Conservation (phyloP, 2,888 invertebrate genomes). For the Dolomedes plantarius region DNA sequence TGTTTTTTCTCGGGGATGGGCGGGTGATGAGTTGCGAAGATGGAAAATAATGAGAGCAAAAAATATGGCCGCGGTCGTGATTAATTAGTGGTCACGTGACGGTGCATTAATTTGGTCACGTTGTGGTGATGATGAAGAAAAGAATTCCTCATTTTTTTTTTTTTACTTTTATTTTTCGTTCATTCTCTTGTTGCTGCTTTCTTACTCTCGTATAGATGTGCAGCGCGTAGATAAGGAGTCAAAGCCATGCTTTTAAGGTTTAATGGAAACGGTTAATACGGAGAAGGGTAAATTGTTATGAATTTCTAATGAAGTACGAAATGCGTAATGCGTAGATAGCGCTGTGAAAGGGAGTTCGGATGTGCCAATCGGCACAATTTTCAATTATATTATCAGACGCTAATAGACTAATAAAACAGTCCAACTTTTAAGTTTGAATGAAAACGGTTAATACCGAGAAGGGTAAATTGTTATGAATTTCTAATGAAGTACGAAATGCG, state of each 20-base stretch:
- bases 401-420: no score
- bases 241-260: background rate
- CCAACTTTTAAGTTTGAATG: no score
- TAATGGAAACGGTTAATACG: background rate
- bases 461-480: no score
- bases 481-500: no score
- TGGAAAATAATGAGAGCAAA: conserved; percentile 9
- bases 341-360: no score
- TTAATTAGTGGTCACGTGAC: conserved; percentile 66
- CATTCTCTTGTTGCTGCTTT: background rate
- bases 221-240: background rate
- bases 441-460: no score
- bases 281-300: background rate
- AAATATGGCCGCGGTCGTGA: conserved; percentile 34
- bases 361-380: no score
- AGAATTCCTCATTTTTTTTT: background rate
- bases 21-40: conserved; percentile 65
- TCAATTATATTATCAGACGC: no score
- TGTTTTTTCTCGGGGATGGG: conserved; percentile 31
- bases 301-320: background rate
- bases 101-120: conserved; percentile 67
- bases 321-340: no score
- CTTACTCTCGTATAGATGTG: background rate
- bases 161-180: conserved; percentile 13
- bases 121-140: conserved; percentile 29